Percentiles rank a stretch among this genome's conserved stretches.
Conservation (phyloP, 2,888 invertebrate species). For the Micoletzkya japonica region DNA sequence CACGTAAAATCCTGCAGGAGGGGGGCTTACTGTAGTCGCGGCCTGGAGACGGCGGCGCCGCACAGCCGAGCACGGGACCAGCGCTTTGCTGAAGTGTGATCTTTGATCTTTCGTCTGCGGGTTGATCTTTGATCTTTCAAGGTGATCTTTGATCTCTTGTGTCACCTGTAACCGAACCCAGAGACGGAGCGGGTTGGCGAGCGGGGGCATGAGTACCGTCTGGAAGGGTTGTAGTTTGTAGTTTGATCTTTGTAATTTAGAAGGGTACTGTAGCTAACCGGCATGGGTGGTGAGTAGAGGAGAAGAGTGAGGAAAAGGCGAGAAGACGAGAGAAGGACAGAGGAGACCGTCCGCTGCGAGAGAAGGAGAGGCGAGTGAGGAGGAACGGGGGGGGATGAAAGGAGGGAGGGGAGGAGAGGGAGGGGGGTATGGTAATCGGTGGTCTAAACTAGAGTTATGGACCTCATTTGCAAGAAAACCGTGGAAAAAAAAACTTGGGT, state of each 20-base stretch:
- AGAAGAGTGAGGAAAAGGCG: neutral
- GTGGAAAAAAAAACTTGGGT: neutral
- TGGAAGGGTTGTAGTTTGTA: neutral
- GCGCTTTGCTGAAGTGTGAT: neutral
- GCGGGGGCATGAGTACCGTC: constrained; percentile 20
- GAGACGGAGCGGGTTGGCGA: constrained; percentile 24
- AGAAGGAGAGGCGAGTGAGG: constrained; percentile 3
- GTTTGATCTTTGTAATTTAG: neutral
- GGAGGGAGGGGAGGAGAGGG: neutral
- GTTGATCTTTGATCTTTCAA: neutral
- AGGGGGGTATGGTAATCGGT: neutral
- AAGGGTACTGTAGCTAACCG: neutral
- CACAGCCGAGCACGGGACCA: constrained; percentile 6
- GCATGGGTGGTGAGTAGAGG: neutral
- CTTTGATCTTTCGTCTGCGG: neutral
- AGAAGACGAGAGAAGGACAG: neutral
- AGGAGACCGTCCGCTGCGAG: constrained; percentile 1
- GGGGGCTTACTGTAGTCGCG: neutral
- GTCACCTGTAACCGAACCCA: constrained; percentile 16
- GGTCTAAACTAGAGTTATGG: neutral
- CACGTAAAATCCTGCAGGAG: no score
- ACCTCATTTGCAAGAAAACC: neutral
- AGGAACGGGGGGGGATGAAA: neutral
- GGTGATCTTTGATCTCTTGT: no score
- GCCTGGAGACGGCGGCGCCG: no score